Conservation (phyloP, 53 echinoderm and acorn worm species). For the Antedon mediterranea region DNA sequence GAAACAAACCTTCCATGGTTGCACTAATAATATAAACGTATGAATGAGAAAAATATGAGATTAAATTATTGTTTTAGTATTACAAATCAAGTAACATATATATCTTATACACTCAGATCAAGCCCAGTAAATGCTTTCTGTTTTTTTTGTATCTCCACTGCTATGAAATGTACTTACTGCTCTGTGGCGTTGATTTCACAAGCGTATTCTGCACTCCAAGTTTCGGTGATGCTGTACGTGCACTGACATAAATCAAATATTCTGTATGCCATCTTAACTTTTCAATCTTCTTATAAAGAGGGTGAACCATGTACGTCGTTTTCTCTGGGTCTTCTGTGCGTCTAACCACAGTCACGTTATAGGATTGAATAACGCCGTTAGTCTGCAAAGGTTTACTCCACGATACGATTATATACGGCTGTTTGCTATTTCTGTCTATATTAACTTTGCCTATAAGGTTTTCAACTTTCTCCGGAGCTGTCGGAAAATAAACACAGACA, state of each 20-base stretch:
- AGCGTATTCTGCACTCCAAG: background rate
- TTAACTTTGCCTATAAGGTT: background rate
- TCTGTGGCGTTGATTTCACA: background rate
- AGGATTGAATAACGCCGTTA: constrained; percentile 7
- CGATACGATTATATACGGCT: background rate
- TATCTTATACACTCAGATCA: no score
- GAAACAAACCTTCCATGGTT: no score
- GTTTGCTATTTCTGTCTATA: background rate
- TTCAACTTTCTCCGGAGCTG: background rate
- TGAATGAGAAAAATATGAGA: no score
- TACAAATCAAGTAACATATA: no score
- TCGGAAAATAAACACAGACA: no score
- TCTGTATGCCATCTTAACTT: background rate
- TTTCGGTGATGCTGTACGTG: background rate
- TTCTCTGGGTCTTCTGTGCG: background rate
- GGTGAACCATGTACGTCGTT: background rate
- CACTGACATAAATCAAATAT: background rate
- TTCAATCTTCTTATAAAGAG: background rate
- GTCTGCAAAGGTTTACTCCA: background rate
- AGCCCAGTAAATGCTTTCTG: no score
- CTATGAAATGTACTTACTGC: background rate
- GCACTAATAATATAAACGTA: no score
- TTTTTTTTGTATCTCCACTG: no score
- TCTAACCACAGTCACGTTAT: background rate
- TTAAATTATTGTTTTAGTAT: no score